Percentiles rank a stretch among this genome's conserved stretches.
These are phyloP conservation scores for Scelioninae gen. 1 DNA, from an alignment of 2,888 invertebrate species.

Conservation along the genomic window DNA sequence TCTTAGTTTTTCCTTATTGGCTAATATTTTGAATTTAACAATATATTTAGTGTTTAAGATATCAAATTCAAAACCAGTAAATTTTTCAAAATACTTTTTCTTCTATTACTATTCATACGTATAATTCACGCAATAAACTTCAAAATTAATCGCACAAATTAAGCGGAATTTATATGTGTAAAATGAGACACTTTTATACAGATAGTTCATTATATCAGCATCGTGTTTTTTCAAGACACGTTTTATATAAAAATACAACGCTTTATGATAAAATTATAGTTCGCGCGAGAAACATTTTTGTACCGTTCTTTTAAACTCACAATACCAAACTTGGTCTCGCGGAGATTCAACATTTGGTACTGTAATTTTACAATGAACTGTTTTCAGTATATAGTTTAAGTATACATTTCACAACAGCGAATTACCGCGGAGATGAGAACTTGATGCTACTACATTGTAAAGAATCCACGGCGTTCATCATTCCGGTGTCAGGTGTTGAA, in stretches of 20 bases:
- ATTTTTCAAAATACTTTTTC: too few relatives aligned
- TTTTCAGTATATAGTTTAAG: constrained; percentile 62
- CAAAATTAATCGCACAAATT: too few relatives aligned
- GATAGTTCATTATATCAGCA: too few relatives aligned
- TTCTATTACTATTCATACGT: too few relatives aligned
- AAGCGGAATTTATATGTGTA: too few relatives aligned
- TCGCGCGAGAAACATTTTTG: constrained; percentile 18
- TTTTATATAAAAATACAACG: constrained; percentile 26
- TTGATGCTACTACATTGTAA: constrained; percentile 60
- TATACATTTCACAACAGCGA: constrained; percentile 55
- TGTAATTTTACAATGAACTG: constrained; percentile 56
- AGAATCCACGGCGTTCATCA: constrained; percentile 56
- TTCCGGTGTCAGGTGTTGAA: constrained; percentile 61
- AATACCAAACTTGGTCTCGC: constrained; percentile 52
- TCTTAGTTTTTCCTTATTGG: too few relatives aligned
- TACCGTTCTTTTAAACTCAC: constrained; percentile 17
- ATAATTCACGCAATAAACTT: too few relatives aligned
- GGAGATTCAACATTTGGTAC: constrained; percentile 58
- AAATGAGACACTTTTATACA: too few relatives aligned
- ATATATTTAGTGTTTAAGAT: too few relatives aligned
- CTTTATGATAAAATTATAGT: constrained; percentile 48
- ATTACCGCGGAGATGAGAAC: constrained; percentile 61
- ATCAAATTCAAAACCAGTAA: too few relatives aligned
- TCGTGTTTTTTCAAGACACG: not conserved
- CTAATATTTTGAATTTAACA: too few relatives aligned